phyloP scores from a whole-genome alignment of 2,888 invertebrate genomes.

The Spialia ferax region DNA sequence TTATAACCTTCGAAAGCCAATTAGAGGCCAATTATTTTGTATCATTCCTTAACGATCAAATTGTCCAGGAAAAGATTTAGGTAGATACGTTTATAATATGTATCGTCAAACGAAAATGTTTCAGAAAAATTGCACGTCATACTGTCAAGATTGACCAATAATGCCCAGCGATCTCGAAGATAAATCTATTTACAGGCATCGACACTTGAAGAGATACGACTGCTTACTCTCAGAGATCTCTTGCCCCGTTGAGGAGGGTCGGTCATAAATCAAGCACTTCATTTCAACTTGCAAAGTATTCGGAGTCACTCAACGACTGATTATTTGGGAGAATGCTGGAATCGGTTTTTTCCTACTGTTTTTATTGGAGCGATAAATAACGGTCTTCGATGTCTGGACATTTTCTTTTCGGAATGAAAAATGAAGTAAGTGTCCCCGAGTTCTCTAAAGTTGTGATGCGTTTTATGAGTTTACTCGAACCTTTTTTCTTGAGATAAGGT shows the following conservation, averaged over 20 bases:
- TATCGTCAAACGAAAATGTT: constrained; percentile 1
- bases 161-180: constrained; percentile 16
- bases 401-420: background rate
- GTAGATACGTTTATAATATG: no score
- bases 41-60: no score
- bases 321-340: constrained; percentile 46
- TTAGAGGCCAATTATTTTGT: no score
- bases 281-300: constrained; percentile 55
- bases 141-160: background rate
- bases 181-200: constrained; percentile 25
- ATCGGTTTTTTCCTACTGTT: constrained; percentile 19
- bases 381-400: background rate
- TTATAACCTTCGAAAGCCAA: no score
- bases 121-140: background rate
- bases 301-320: constrained; percentile 48
- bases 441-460: background rate
- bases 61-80: background rate
- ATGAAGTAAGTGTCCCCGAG: background rate
- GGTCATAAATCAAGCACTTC: constrained; percentile 59
- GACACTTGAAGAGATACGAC: constrained; percentile 43
- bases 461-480: background rate
- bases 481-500: no score
- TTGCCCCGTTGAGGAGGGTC: constrained; percentile 56
- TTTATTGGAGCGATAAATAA: constrained; percentile 24
- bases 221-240: constrained; percentile 53